Base-by-base conservation (phyloP, 2,888 invertebrate species). In the Serrognathus titanus region DNA sequence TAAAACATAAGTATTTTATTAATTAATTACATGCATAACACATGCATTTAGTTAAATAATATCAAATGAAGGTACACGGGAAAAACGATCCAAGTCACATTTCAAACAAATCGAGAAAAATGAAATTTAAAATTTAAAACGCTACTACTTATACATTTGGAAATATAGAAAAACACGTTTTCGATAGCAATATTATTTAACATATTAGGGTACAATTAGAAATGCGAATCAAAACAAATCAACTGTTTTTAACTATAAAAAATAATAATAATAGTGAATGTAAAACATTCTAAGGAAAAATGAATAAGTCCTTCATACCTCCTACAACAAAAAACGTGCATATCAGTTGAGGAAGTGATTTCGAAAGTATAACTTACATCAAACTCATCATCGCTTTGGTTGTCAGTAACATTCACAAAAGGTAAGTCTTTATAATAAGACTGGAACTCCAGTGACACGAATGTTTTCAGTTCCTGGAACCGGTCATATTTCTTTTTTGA, bases 381-480 rank as follows among this genome's bases (percentile, higher is more conserved):
- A n/a, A n/a, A n/a, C n/a, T n/a, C n/a, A n/a, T n/a, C n/a, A n/a
- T n/a, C n/a, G n/a, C n/a, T n/a, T n/a, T n/a, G n/a, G n/a, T 41
- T 51, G 16, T 20, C 51, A 41, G 40, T 41, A 41, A 51, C 39
- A 39, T 39, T 3, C 39, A 39, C 51, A 43, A 24, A 51, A 13
- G 51, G 51, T 43, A 51, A 24, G 13, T 51, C 43, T 11, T 40
- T 31, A 35, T 51, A 43, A 36, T 16, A 51, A 43, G 11, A 13
- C 35, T 51, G 51, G 47, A 53, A 47, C 39, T 39, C 39, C 39
- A 39, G 11, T 39, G 39, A 39, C 39, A 47, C 36, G 16, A 53
- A 53, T 7, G 36, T 10, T 47, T 36, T 53, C 36, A 53, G 24
- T 53, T 53, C 53, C 36, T 45, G 45, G 10, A 53, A 13, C 38